Evolutionary conservation across 2,113 vertebrate species (phyloP).

Genomic region (Bubo blakistoni): DNA sequence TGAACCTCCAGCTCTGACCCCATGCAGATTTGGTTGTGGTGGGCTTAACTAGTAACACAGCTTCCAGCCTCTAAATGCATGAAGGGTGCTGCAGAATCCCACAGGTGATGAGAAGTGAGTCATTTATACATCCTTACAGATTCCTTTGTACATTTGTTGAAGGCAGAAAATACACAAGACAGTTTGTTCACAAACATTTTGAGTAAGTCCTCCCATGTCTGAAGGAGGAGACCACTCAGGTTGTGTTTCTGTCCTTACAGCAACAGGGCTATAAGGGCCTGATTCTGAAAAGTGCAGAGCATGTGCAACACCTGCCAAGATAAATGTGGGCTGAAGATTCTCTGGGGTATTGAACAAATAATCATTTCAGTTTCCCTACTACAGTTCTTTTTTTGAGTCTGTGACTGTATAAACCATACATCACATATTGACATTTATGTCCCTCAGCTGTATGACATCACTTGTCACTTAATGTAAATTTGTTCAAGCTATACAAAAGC

Average conservation of each 20-base stretch:
- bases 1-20: background rate
- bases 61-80: background rate
- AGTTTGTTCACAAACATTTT: background rate
- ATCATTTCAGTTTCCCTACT: background rate
- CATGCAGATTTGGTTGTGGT: background rate
- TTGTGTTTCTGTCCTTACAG: background rate
- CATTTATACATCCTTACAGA: background rate
- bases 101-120: background rate
- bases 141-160: background rate
- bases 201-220: background rate
- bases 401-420: slow-evolving; percentile 5
- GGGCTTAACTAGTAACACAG: background rate
- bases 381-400: background rate
- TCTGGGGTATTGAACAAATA: background rate
- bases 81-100: background rate
- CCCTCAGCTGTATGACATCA: slow-evolving; percentile 44
- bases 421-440: slow-evolving; percentile 68
- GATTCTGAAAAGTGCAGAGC: background rate
- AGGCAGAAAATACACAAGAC: background rate
- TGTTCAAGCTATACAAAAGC: slow-evolving; percentile 61
- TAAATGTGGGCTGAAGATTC: background rate
- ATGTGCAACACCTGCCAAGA: background rate
- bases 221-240: background rate
- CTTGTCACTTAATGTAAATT: slow-evolving; percentile 71
- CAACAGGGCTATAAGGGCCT: background rate